These are phyloP conservation scores for Plagodis dolabraria DNA, from an alignment of 2,888 invertebrate species.

Conservation along the genomic window DNA sequence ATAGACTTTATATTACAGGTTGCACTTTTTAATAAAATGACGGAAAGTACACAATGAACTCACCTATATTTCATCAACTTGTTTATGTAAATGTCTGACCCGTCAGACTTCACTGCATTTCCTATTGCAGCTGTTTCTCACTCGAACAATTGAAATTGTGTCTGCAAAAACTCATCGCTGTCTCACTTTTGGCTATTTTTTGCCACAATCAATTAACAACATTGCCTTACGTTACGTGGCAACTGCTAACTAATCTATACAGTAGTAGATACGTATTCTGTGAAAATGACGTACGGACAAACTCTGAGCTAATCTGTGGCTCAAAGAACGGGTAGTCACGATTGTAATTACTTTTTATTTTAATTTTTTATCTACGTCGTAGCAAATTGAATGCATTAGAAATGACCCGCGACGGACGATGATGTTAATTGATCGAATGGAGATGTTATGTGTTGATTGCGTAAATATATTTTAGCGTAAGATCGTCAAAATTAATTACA, in stretches of 20 bases:
- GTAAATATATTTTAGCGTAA: conserved; percentile 7
- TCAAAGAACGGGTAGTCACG: conserved; percentile 54
- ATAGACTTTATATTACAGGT: not conserved
- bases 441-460: conserved; percentile 23
- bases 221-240: conserved; percentile 40
- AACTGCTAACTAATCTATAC: conserved; percentile 11
- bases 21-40: conserved; percentile 14
- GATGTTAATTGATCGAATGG: conserved; percentile 37
- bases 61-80: conserved; percentile 32
- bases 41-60: conserved; percentile 24
- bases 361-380: conserved; percentile 32
- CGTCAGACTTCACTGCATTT: conserved; percentile 51
- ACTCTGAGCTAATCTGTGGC: conserved; percentile 18
- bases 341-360: conserved; percentile 54
- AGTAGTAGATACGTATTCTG: conserved; percentile 7
- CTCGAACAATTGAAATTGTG: conserved; percentile 25
- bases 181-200: conserved; percentile 45
- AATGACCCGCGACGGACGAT: conserved; percentile 36
- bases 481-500: too few species aligned
- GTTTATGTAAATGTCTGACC: conserved; percentile 53
- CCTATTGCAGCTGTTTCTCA: conserved; percentile 38
- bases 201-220: conserved; percentile 59
- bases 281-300: conserved; percentile 13
- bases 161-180: conserved; percentile 26
- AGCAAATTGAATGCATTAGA: conserved; percentile 40